Conservation (phyloP, 2,113 vertebrate species). For the Mustelus asterias region DNA sequence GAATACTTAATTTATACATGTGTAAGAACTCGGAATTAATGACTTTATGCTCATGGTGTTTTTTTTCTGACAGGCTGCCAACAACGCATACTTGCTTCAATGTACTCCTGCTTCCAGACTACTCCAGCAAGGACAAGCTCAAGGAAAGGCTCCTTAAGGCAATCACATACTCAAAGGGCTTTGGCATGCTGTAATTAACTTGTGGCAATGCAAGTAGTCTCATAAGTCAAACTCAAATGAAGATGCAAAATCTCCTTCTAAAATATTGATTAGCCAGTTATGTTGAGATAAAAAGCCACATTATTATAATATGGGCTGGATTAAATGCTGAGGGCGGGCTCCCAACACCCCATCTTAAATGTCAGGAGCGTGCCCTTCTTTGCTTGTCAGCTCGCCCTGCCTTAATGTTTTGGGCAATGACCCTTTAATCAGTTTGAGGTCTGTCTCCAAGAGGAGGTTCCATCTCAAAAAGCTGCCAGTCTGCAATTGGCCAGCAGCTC, state of each 20-base stretch:
- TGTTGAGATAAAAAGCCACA: background rate
- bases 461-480: background rate
- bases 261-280: background rate
- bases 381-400: too few species aligned
- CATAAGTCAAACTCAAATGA: background rate
- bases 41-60: background rate
- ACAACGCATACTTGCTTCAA: conserved; percentile 40
- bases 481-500: too few species aligned
- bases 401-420: background rate
- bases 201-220: background rate
- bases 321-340: background rate
- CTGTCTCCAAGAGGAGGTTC: background rate
- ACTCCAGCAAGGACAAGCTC: conserved; percentile 38
- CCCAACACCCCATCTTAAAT: background rate
- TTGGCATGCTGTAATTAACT: conserved; percentile 38
- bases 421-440: background rate
- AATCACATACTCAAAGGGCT: conserved; percentile 39
- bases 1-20: background rate
- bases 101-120: conserved; percentile 39
- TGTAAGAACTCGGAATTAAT: background rate
- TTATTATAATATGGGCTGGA: background rate
- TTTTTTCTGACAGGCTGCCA: conserved; percentile 21
- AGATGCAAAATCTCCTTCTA: background rate
- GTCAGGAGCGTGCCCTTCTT: too few species aligned
- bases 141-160: conserved; percentile 39